Evolutionary conservation across 2,888 invertebrate genomes (phyloP), one percentile per base, ranked within the genome.

Genomic region (Drosophila recens): DNA sequence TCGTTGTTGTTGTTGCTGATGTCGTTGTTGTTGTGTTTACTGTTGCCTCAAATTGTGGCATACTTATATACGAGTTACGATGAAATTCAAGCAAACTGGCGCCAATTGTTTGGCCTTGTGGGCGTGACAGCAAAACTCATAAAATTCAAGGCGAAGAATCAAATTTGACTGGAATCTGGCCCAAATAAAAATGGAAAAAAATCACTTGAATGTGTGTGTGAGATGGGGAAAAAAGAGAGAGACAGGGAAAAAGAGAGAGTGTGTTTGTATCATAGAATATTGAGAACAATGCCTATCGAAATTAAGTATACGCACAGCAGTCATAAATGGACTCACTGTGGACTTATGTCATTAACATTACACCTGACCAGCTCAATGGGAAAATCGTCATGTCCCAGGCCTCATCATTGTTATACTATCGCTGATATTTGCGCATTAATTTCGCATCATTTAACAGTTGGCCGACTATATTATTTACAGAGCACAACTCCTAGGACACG

Each of bases 341-440:
- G 65, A 64, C 69, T 64, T 70, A 72, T 80, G 70, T 79, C 87
- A 83, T 86, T 83, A 83, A 79, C 79, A 83, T 76, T 68, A 76
- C 67, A 73, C 79, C 79, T 79, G 69, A 30, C 33, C 4, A 23
- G 45, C n/a, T 15, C 56, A 53, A 17, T 56, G 54, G 49, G 51
- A 27, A 57, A 68, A 49, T 42, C 53, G 11, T 9, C 33, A 43
- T 54, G 33, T 58, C 46, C 46, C 67, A 49, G n/a, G 30, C 46
- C 46, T 27, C 53, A 52, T n/a, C 45, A 43, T 30, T 49, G 15
- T 52, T 56, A 56, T 43, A 17, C 17, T 17, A 15, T 34, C 67
- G 65, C 51, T 71, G 73, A 82, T 87, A 79, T 82, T 87, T 87
- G 75, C 74, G 59, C 73, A 87, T 84, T 84, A 84, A 87, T 84